phyloP scores from a whole-genome alignment of 2,113 vertebrate genomes.

The Epinephelus fuscoguttatus region DNA sequence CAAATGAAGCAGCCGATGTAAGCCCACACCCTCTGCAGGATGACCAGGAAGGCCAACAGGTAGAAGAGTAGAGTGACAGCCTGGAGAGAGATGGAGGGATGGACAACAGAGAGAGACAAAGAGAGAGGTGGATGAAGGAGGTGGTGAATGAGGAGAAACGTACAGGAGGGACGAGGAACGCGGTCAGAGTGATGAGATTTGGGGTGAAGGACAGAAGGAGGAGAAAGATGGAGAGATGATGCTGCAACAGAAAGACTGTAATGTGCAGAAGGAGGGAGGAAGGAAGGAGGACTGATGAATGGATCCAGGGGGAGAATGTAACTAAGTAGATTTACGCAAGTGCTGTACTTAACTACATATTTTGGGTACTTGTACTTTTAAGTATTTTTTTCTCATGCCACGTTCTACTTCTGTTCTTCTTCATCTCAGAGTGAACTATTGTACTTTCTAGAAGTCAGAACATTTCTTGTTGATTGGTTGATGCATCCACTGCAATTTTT shows the following conservation, averaged over 20 bases:
- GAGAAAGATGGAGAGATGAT: constrained; percentile 12
- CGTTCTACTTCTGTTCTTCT: not conserved
- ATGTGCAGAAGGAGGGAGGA: not conserved
- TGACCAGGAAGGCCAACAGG: constrained; percentile 75
- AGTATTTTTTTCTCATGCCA: not conserved
- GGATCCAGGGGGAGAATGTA: not conserved
- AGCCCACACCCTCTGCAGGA: constrained; percentile 76
- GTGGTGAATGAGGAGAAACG: not conserved
- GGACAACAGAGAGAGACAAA: not conserved
- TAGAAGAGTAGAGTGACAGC: constrained; percentile 75
- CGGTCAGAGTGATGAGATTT: not conserved
- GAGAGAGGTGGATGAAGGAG: not conserved
- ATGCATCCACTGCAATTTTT: no score
- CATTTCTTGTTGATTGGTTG: no score
- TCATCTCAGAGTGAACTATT: not conserved
- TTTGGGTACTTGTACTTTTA: not conserved
- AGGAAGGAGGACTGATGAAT: not conserved
- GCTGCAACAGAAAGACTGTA: constrained; percentile 1
- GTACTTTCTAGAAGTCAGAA: not conserved
- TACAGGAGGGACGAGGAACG: not conserved
- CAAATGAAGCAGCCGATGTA: constrained; percentile 72
- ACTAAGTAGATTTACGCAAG: not conserved
- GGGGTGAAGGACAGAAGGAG: not conserved
- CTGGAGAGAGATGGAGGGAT: constrained; percentile 39
- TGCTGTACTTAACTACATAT: not conserved